Base-by-base conservation (phyloP, 2,888 invertebrate genomes). In the Eristalis pertinax region DNA sequence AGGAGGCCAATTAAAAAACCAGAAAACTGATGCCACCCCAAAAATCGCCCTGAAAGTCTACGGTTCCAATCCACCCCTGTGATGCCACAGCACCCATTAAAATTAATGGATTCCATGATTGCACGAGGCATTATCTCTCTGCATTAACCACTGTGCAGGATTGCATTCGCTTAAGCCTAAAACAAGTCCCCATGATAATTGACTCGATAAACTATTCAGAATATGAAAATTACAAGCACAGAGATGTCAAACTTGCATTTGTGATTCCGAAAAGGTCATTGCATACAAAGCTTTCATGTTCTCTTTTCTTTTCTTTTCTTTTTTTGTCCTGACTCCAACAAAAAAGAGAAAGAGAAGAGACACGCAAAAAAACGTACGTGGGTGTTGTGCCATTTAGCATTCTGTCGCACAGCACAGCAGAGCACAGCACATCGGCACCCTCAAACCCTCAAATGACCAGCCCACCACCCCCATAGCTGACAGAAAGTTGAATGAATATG, bases 401-500 rank as follows among this genome's bases (percentile, higher is more conserved):
- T 75, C 75, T 35, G 69, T 65, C 64, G 26, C 38, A 72, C 67
- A 26, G 7, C 3, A 24, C 60, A 26, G 15, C 3, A 24, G 26
- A 26, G 15, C 60, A 19, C 26, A 4, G 13, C 26, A 19, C 58
- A 24, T 4, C 32, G 4, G 32, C 60, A 5, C 29, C 75, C 19
- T 19, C 73, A 35, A 50, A 29, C 24, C 35, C 32, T 32, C 69
- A 43, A n/a, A n/a, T n/a, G n/a, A n/a, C 60, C 26, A 26, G 15
- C 35, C n/a, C 56, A 24, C 29, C 29, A 43, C 83, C 29, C 67
- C 76, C 60, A 8, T 22, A 1, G 13, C 75, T 76, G 75, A 76
- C 79, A 84, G 69, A 87, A 87, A 83, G 72, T 84, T 87, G 87
- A 87, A 87, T 87, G 87, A 87, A 87, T 75, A 72, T 68, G 50